A percentile compares a stretch with the other conserved stretches of the same genome.
Evolutionary conservation across 2,113 vertebrate genomes (phyloP).

Genomic region (Kryptolebias marmoratus): DNA sequence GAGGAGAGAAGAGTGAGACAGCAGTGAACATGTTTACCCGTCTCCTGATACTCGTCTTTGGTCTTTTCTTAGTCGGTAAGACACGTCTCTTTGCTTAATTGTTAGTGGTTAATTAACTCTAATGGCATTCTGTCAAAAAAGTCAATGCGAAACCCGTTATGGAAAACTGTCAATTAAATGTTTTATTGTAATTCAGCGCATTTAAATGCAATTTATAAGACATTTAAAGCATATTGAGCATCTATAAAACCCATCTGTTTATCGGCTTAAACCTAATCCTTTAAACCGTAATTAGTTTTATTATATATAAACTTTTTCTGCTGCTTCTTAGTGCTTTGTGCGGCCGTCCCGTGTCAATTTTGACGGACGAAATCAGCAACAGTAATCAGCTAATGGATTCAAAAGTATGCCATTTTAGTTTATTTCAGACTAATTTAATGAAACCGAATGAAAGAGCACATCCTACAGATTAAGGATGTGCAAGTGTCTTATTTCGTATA

Average conservation of each 20-base stretch:
- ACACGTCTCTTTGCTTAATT: no score
- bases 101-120: neutral
- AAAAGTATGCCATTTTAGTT: neutral
- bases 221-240: accelerated
- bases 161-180: neutral
- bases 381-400: neutral
- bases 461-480: accelerated
- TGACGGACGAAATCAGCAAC: accelerated
- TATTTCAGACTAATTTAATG: accelerated
- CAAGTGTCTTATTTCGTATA: accelerated
- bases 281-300: accelerated
- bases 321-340: neutral
- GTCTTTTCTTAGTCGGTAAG: no score
- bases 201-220: accelerated
- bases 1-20: no score
- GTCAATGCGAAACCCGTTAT: neutral
- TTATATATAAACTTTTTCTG: neutral
- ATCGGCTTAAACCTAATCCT: neutral
- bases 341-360: neutral
- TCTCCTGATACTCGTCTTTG: no score
- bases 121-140: neutral
- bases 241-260: accelerated
- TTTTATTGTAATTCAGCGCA: accelerated
- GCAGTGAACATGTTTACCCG: no score
- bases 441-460: constrained; percentile 18